Evolutionary conservation across 2,888 invertebrate species (phyloP).

Genomic region (Exephanes ischioxanthus): DNA sequence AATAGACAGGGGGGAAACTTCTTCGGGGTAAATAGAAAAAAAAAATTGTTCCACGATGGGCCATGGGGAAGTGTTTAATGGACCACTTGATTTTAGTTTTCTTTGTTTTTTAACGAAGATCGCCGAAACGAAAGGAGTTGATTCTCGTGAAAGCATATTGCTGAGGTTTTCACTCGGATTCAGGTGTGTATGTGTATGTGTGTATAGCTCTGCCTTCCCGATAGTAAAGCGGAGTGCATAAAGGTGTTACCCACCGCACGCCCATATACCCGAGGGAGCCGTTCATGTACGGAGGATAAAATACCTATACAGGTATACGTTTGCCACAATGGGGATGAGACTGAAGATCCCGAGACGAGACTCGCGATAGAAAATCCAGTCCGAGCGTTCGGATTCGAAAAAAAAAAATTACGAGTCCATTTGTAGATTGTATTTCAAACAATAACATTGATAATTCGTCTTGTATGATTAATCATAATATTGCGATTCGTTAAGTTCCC

Average conservation of each 20-base stretch:
- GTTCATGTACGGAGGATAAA: slow-evolving; percentile 16
- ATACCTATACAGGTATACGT: neutral
- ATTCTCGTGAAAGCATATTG: slow-evolving; percentile 13
- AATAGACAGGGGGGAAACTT: neutral
- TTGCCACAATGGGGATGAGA: neutral
- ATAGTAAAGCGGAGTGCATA: slow-evolving; percentile 37
- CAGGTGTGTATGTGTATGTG: neutral
- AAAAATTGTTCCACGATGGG: neutral
- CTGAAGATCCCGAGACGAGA: neutral
- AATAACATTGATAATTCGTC: neutral
- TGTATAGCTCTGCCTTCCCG: slow-evolving; percentile 9
- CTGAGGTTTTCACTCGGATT: slow-evolving; percentile 19
- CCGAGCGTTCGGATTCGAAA: neutral
- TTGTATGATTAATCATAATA: neutral
- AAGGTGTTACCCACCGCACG: slow-evolving; percentile 25
- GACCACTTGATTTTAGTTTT: neutral
- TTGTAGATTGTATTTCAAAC: neutral
- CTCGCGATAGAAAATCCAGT: slow-evolving; percentile 3
- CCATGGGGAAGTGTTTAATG: neutral
- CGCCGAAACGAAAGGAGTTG: neutral
- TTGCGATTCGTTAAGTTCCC: no score
- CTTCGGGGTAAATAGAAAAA: neutral
- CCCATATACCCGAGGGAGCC: slow-evolving; percentile 24
- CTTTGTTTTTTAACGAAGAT: neutral
- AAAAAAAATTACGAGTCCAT: neutral